Base-by-base conservation (phyloP, 2,888 invertebrate genomes). In the Galerucella nymphaeae region DNA sequence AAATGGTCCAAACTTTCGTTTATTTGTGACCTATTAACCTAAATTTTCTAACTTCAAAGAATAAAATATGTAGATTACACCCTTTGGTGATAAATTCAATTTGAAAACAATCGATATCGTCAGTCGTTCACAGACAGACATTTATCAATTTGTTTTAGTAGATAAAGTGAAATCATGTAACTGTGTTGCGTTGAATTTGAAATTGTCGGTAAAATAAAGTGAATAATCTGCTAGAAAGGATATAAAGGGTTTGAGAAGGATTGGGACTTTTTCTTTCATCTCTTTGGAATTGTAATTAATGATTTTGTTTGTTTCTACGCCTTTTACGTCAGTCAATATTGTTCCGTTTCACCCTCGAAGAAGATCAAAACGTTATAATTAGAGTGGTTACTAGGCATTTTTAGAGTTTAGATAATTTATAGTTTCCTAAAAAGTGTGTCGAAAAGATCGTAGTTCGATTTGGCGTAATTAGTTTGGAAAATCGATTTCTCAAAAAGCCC, bases 121-220 rank as follows among this genome's bases (percentile, higher is more conserved):
- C 63, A 48, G n/a, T 64, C 23, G 18, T 45, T 42, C 63, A 16
- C 63, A 48, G 23, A 8, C 23, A 45, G 48, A 64, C n/a, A 64
- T 20, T 30, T 45, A 11, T 63, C 23, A 48, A 20, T 58, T 58
- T 14, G n/a, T 6, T 20, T 6, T 20, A 2, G 14, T 42, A 23
- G 63, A 64, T 50, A 50, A 50, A 64, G 63, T 48, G 50, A 64
- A 64, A 48, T 14, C 63, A 23, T 64, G 63, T 50, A 23, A 48
- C 48, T 11, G 48, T 18, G 23, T 45, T 18, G 63, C 3, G 23
- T 30, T 38, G 30, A 38, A 64, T 30, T 64, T 18, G n/a, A 50
- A 64, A 50, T 48, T 64, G 48, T 14, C 23, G 63, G n/a, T 48
- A 41, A 18, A 64, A 50, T 48, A 20, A 45, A 45, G 48, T 18